Percentiles rank a stretch among this genome's conserved stretches.
These are phyloP conservation scores for Heteromormyrus szaboi DNA, from an alignment of 2,797 vertebrate species.

Conservation along the genomic window DNA sequence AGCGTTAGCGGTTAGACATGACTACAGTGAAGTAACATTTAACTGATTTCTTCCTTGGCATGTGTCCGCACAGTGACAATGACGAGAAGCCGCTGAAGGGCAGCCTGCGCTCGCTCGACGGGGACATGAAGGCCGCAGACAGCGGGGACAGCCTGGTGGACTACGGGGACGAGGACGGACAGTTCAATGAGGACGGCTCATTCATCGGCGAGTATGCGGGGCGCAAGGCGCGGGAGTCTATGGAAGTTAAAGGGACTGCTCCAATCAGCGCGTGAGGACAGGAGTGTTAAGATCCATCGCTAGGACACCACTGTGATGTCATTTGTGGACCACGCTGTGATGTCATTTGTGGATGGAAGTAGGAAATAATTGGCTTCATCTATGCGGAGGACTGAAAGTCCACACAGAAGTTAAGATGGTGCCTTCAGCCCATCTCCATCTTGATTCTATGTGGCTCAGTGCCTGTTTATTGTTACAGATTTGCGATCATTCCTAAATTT, in stretches of 20 bases:
- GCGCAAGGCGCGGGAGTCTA: constrained; percentile 74
- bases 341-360: constrained; percentile 44
- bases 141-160: constrained; percentile 92
- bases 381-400: constrained; percentile 42
- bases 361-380: constrained; percentile 44
- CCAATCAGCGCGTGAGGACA: constrained; percentile 61
- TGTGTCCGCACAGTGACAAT: constrained; percentile 71
- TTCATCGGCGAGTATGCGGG: constrained; percentile 91
- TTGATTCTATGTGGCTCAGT: constrained; percentile 52
- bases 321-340: constrained; percentile 42
- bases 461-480: constrained; percentile 54
- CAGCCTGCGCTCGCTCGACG: constrained; percentile 78
- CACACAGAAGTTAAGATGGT: constrained; percentile 55
- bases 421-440: constrained; percentile 56
- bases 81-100: constrained; percentile 94
- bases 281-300: constrained; percentile 16
- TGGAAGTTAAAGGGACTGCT: constrained; percentile 69
- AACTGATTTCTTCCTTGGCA: neutral
- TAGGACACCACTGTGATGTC: constrained; percentile 39
- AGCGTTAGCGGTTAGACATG: neutral
- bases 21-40: neutral
- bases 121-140: constrained; percentile 77
- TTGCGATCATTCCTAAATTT: constrained; percentile 57
- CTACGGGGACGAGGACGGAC: constrained; percentile 85
- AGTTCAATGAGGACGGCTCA: constrained; percentile 95